Percentiles rank a stretch among this genome's conserved stretches.
These are phyloP conservation scores for Hirudinaria manillensis DNA, from an alignment of 2,888 invertebrate species.

Conservation along the genomic window DNA sequence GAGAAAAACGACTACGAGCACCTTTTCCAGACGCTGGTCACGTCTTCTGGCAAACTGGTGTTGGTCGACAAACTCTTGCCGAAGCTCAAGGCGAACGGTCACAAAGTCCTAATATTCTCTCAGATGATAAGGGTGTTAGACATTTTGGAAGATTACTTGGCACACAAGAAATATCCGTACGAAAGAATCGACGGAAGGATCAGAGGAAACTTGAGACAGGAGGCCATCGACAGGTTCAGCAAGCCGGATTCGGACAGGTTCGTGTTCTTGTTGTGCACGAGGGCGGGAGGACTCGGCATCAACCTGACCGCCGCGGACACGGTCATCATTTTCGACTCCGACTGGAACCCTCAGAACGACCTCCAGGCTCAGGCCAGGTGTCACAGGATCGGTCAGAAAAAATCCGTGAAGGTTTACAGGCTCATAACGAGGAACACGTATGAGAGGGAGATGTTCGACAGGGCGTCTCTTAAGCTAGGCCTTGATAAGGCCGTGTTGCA, in stretches of 20 bases:
- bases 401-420: slow-evolving; percentile 97
- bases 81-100: slow-evolving; percentile 89
- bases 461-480: slow-evolving; percentile 92
- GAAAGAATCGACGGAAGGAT: slow-evolving; percentile 97
- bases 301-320: slow-evolving; percentile 98
- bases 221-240: slow-evolving; percentile 97
- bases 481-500: slow-evolving; percentile 93
- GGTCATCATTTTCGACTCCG: slow-evolving; percentile 98
- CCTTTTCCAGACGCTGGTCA: slow-evolving; percentile 66
- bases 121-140: slow-evolving; percentile 94
- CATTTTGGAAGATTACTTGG: slow-evolving; percentile 92
- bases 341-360: slow-evolving; percentile 99
- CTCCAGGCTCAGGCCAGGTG: slow-evolving; percentile 88
- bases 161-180: slow-evolving; percentile 85
- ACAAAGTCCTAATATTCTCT: slow-evolving; percentile 92
- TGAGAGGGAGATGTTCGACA: slow-evolving; percentile 99
- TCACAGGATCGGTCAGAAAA: slow-evolving; percentile 96
- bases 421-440: slow-evolving; percentile 94
- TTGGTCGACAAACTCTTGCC: slow-evolving; percentile 93
- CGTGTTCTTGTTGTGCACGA: slow-evolving; percentile 93
- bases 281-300: slow-evolving; percentile 97
- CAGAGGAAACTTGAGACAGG: slow-evolving; percentile 91
- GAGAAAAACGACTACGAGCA: slow-evolving; percentile 24
- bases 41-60: slow-evolving; percentile 97
- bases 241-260: slow-evolving; percentile 92